Percentiles rank a stretch among this genome's conserved stretches.
These are phyloP conservation scores for Conus canariensis DNA, from an alignment of 2,888 invertebrate species.

Conservation along the genomic window DNA sequence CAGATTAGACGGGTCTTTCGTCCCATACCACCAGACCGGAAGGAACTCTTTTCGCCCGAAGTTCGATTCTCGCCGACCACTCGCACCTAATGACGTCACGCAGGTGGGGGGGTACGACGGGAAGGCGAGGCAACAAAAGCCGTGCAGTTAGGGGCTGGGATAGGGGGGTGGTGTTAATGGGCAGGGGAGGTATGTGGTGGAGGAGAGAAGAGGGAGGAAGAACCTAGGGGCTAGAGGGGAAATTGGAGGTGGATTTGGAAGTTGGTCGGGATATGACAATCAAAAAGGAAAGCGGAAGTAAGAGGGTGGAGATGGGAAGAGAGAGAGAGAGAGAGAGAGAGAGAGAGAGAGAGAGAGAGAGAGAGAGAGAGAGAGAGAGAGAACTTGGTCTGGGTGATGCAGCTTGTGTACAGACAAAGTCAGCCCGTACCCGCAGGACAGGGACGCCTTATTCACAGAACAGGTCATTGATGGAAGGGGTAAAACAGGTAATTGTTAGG, in stretches of 20 bases:
- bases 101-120: slow-evolving; percentile 30
- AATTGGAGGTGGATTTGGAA: slow-evolving; percentile 23
- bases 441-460: too few species aligned
- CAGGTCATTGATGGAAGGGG: too few species aligned
- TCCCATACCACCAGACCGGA: slow-evolving; percentile 28
- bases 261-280: slow-evolving; percentile 35
- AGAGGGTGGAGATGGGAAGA: neutral
- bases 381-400: too few species aligned
- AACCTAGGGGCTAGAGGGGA: neutral
- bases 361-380: neutral
- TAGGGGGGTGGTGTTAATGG: neutral
- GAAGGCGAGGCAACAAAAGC: slow-evolving; percentile 25
- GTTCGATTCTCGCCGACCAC: slow-evolving; percentile 37
- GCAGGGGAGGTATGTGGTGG: neutral
- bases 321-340: neutral
- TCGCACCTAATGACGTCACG: slow-evolving; percentile 41
- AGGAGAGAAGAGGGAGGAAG: neutral
- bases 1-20: slow-evolving; percentile 34
- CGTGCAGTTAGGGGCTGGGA: neutral
- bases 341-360: neutral
- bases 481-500: too few species aligned
- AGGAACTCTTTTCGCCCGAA: slow-evolving; percentile 43
- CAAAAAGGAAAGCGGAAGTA: neutral
- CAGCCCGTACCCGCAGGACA: too few species aligned
- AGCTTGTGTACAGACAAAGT: too few species aligned